Percentiles rank a stretch among this genome's conserved stretches.
Evolutionary conservation across 1,140 invertebrate species (phyloP).

Genomic region (Aphaenogaster rudis): DNA sequence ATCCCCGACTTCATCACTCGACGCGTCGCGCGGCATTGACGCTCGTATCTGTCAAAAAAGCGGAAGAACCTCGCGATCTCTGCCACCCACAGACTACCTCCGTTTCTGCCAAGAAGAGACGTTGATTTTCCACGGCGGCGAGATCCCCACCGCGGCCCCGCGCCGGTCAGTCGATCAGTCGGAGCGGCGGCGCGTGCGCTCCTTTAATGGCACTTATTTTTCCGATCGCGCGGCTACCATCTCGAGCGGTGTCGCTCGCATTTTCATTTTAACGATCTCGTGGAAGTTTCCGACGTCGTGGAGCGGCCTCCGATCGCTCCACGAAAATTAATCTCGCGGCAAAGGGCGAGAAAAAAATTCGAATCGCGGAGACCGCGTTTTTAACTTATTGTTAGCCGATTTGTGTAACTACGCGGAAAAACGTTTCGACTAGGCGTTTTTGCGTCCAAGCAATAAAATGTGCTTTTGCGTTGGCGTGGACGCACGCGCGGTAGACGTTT

Average conservation of each 20-base stretch:
- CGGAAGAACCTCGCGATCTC: conserved; percentile 40
- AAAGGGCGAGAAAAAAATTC: background rate
- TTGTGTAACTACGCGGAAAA: background rate
- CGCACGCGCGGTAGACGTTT: too few relatives aligned
- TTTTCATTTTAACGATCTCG: conserved; percentile 17
- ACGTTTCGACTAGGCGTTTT: background rate
- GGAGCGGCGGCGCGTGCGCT: conserved; percentile 37
- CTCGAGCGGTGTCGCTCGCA: conserved; percentile 14
- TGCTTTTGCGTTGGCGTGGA: background rate
- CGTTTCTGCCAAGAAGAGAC: conserved; percentile 60
- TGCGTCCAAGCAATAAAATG: background rate
- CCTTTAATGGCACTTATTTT: conserved; percentile 36
- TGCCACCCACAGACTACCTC: conserved; percentile 34
- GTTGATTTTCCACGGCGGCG: conserved; percentile 47
- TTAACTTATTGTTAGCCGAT: background rate
- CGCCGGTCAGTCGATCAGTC: conserved; percentile 41
- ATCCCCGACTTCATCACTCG: background rate
- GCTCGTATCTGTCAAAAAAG: conserved; percentile 58
- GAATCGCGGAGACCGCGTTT: background rate
- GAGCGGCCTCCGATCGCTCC: background rate
- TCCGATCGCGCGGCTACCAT: conserved; percentile 1
- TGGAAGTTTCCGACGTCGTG: conserved; percentile 13
- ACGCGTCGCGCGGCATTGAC: conserved; percentile 45
- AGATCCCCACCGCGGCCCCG: background rate
- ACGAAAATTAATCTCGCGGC: background rate